Evolutionary conservation across 2,888 invertebrate species (phyloP), one percentile per base, ranked within the genome.

Genomic region (Chrysomela aeneicollis): DNA sequence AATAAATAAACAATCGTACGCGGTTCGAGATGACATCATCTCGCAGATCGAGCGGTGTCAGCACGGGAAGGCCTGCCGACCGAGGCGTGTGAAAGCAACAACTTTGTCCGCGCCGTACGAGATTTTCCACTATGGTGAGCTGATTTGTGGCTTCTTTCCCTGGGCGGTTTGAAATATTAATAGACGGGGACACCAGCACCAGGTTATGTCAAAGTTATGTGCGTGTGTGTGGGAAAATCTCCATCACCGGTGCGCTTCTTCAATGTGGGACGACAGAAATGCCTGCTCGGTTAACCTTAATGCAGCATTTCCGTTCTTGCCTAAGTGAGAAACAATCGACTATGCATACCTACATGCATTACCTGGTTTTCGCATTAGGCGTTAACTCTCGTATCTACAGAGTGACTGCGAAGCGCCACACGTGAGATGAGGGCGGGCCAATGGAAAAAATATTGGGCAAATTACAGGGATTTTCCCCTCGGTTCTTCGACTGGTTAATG

Each of bases 241-340:
- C 8, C 26, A 2, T 10, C 1, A 9, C 5, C 10, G 32, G 32
- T 6, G 10, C 32, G 10, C 1, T 35, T 4, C 1, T 2, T n/a
- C 15, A 15, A 6, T 10, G 42, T 42, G 42, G 42, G 1, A 3
- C 2, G n/a, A 42, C 12, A 30, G 12, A 57, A 47, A 57, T 57
- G 46, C 26, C 57, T 57, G 42, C n/a, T 3, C 26, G 55, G 8
- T 55, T 55, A 55, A 55, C 55, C 55, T 55, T 42, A 55, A 55
- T 55, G 37, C 61, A 42, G 46, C 60, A 59, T 59, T 66, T 66
- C 66, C 66, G 66, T 26, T 62, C 30, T 62, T 66, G 46, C 66
- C 59, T 32, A 66, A 66, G 59, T 58, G 50, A 62, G 53, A 57
- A 66, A 66, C 52, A 62, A 66, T 66, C 62, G 59, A 62, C 51